phyloP scores from a whole-genome alignment of 2,113 vertebrate species.

The Pyrgilauda ruficollis region DNA sequence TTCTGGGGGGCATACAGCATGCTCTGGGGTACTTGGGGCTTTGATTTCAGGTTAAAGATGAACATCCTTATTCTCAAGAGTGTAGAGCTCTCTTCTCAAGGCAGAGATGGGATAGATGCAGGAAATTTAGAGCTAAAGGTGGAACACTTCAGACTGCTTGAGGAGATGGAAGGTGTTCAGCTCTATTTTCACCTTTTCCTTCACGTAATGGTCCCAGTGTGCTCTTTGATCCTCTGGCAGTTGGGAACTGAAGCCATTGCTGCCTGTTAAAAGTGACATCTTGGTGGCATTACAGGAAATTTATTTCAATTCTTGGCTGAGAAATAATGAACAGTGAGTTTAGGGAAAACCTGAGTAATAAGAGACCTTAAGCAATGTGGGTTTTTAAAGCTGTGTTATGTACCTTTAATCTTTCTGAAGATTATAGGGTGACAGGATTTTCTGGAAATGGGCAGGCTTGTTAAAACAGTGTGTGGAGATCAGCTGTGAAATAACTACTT shows the following conservation, averaged over 20 bases:
- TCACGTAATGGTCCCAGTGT: background rate
- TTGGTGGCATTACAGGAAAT: slow-evolving; percentile 35
- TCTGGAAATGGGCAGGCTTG: slow-evolving; percentile 47
- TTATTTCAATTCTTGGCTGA: background rate
- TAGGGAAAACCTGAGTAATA: slow-evolving; percentile 52
- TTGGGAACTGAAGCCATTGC: background rate
- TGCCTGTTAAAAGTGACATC: slow-evolving; percentile 9
- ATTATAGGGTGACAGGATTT: slow-evolving; percentile 50
- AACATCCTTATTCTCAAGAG: background rate
- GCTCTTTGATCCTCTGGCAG: background rate
- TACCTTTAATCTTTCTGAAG: slow-evolving; percentile 46
- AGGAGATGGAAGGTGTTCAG: background rate
- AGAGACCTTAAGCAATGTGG: slow-evolving; percentile 43
- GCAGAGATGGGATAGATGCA: background rate
- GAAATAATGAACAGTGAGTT: slow-evolving; percentile 26
- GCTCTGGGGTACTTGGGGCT: background rate
- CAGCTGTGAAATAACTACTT: slow-evolving; percentile 65
- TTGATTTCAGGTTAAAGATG: background rate
- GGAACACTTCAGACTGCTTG: background rate
- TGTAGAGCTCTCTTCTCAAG: background rate
- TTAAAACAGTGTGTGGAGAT: slow-evolving; percentile 62
- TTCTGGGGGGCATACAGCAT: background rate
- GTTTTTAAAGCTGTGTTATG: slow-evolving; percentile 22
- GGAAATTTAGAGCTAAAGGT: background rate
- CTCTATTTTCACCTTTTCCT: background rate